phyloP scores from a whole-genome alignment of 2,113 vertebrate genomes.

The Gasterosteus aculeatus region DNA sequence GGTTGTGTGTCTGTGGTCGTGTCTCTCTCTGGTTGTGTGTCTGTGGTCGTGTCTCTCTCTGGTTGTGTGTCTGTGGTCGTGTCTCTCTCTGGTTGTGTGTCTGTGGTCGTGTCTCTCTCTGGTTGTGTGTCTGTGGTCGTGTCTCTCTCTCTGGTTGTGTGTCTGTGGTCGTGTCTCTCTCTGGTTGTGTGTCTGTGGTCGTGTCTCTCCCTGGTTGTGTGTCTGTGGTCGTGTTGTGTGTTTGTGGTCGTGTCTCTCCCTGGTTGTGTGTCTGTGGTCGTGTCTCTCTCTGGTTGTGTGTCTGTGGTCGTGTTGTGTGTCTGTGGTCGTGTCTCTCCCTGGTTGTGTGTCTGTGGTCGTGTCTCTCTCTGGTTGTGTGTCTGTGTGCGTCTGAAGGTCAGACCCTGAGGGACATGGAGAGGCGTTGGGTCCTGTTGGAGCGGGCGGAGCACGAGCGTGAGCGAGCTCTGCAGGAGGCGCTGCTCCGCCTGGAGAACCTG shows the following conservation, averaged over 20 bases:
- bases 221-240: no score
- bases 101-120: no score
- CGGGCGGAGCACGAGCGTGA: constrained; percentile 82
- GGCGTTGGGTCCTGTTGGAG: constrained; percentile 82
- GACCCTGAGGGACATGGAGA: constrained; percentile 84
- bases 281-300: no score
- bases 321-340: neutral
- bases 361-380: neutral
- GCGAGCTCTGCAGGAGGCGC: constrained; percentile 78
- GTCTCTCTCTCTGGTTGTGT: no score
- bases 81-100: neutral
- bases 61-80: neutral
- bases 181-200: no score
- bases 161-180: no score
- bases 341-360: neutral
- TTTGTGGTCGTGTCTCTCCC: no score
- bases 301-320: neutral
- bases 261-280: no score
- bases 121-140: no score
- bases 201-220: no score
- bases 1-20: no score
- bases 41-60: neutral
- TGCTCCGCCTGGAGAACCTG: constrained; percentile 85
- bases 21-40: neutral
- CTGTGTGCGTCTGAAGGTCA: constrained; percentile 56